Conservation (phyloP, 2,888 invertebrate species). For the Allygus modestus region DNA sequence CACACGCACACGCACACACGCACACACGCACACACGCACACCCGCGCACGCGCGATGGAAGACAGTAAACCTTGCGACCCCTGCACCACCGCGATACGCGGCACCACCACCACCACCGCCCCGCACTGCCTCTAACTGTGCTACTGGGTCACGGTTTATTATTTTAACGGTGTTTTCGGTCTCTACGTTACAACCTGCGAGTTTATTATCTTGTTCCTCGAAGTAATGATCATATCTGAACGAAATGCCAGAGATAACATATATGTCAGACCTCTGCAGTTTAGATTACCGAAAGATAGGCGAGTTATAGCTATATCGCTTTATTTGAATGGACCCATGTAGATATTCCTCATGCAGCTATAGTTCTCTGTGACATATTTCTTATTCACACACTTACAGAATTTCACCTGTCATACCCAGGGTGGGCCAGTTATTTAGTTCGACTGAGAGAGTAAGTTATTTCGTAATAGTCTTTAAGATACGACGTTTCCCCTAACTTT, state of each 20-base stretch:
- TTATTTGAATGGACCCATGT: conserved; percentile 8
- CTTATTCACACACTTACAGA: not conserved
- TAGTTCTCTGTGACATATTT: no score
- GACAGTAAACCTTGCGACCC: no score
- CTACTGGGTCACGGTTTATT: conserved; percentile 30
- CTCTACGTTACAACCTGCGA: not conserved
- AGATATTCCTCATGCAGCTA: not conserved
- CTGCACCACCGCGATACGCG: no score
- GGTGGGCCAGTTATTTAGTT: not conserved
- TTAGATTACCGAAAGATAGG: conserved; percentile 8
- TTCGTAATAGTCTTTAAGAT: no score
- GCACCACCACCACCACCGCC: not conserved
- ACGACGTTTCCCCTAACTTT: no score
- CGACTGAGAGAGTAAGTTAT: no score
- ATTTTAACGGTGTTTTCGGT: conserved; percentile 11
- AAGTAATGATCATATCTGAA: conserved; percentile 32
- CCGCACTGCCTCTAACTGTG: not conserved
- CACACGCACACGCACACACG: no score
- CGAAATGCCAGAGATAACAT: conserved; percentile 24
- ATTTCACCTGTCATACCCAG: not conserved
- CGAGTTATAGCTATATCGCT: conserved; percentile 12
- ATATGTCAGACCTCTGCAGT: conserved; percentile 3
- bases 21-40: no score
- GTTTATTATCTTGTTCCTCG: conserved; percentile 34
- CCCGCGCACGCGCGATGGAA: no score